phyloP scores from a whole-genome alignment of 1,140 invertebrate genomes.

The Brachionus rubens region DNA sequence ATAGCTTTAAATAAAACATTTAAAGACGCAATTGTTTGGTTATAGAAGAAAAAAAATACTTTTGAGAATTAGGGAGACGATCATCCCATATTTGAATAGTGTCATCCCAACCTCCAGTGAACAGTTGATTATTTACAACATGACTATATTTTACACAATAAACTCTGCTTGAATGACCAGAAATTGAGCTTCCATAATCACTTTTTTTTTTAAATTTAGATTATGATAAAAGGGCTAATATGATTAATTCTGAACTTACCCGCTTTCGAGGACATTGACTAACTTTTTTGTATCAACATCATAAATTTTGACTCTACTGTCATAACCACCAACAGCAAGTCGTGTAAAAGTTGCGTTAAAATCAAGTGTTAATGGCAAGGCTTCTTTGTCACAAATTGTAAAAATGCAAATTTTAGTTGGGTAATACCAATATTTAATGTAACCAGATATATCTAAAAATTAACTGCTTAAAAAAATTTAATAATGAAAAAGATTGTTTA shows the following conservation, averaged over 20 bases:
- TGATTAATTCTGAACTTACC: constrained; percentile 1
- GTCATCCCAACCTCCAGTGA: constrained; percentile 47
- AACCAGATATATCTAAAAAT: constrained; percentile 28
- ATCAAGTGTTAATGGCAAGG: constrained; percentile 28
- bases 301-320: neutral
- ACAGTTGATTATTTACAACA: neutral
- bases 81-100: constrained; percentile 46
- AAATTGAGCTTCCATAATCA: neutral
- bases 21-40: neutral
- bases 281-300: constrained; percentile 30
- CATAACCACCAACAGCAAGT: constrained; percentile 6
- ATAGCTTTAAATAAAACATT: neutral
- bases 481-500: neutral
- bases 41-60: neutral
- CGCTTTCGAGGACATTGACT: constrained; percentile 8
- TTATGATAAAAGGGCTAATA: neutral
- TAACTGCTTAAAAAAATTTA: neutral
- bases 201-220: neutral
- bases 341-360: constrained; percentile 12
- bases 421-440: constrained; percentile 44
- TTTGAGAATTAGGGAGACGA: constrained; percentile 5
- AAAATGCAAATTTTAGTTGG: constrained; percentile 36
- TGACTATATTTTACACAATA: constrained; percentile 22
- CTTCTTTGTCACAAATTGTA: constrained; percentile 34
- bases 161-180: constrained; percentile 45